phyloP scores from a whole-genome alignment of 2,797 vertebrate genomes.

The Cirrhinus molitorella region DNA sequence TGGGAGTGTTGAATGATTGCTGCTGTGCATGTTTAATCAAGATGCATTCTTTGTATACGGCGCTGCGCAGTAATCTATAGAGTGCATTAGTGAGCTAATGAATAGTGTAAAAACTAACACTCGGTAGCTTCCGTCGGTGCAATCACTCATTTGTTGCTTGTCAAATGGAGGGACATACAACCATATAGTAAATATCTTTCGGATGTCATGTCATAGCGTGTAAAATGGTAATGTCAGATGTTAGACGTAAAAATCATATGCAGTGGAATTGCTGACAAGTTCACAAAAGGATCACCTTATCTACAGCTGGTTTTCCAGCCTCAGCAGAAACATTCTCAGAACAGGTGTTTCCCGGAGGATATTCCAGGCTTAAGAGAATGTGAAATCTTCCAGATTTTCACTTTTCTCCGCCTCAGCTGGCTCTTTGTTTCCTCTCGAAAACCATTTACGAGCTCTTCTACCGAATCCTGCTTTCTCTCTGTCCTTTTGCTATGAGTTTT shows the following conservation, averaged over 20 bases:
- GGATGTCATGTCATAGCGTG: no score
- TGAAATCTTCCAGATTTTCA: conserved; percentile 65
- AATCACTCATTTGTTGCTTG: conserved; percentile 38
- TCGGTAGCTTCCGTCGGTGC: conserved; percentile 29
- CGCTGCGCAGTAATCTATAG: conserved; percentile 37
- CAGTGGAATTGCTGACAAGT: neutral
- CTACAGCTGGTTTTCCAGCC: conserved; percentile 63
- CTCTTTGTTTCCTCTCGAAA: conserved; percentile 70
- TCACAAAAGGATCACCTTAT: neutral
- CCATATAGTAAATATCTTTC: neutral
- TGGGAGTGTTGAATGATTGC: conserved; percentile 58
- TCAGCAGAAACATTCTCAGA: conserved; percentile 70
- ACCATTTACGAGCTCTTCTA: conserved; percentile 68
- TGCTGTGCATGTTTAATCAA: conserved; percentile 59
- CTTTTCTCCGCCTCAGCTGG: conserved; percentile 65
- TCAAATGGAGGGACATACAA: neutral
- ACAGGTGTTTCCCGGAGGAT: conserved; percentile 81
- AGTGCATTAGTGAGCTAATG: conserved; percentile 59
- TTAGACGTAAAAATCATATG: neutral
- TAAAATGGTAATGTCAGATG: neutral
- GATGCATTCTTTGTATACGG: conserved; percentile 53
- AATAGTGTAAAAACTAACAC: conserved; percentile 48
- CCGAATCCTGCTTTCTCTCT: conserved; percentile 50
- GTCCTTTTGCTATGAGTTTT: conserved; percentile 17
- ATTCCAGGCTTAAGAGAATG: conserved; percentile 74